These are phyloP conservation scores for Bucco capensis DNA, from an alignment of 2,113 vertebrate species.

Conservation along the genomic window DNA sequence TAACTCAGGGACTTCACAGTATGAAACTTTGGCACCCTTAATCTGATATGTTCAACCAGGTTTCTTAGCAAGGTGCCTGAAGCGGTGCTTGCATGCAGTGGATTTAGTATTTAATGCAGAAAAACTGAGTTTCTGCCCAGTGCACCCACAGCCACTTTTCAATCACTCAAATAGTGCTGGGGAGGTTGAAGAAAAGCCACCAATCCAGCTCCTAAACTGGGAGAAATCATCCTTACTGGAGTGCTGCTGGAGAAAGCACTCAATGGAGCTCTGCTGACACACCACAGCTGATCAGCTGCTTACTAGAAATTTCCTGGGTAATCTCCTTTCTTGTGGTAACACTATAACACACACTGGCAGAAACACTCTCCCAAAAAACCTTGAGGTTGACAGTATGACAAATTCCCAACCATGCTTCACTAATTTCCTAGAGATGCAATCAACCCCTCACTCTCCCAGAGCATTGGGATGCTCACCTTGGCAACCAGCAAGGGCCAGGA, in stretches of 20 bases:
- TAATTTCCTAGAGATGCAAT: conserved; percentile 15
- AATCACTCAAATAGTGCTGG: neutral
- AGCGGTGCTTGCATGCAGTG: fast-evolving
- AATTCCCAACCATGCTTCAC: conserved; percentile 16
- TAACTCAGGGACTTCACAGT: neutral
- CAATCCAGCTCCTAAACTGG: neutral
- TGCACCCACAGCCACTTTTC: neutral
- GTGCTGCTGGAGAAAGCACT: neutral
- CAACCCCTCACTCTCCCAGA: neutral
- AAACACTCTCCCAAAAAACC: neutral
- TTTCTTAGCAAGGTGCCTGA: neutral
- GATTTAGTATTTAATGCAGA: neutral
- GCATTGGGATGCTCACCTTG: neutral
- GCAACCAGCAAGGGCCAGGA: conserved; percentile 3
- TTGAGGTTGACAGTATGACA: conserved; percentile 28
- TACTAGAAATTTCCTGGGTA: neutral
- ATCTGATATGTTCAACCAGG: neutral
- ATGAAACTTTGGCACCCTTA: neutral
- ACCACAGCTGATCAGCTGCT: neutral
- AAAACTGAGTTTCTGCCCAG: neutral
- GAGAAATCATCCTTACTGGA: neutral
- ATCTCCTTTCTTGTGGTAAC: neutral
- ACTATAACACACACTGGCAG: conserved; percentile 26
- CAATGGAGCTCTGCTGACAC: neutral
- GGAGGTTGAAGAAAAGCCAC: neutral